Evolutionary conservation across 2,113 vertebrate species (phyloP).

Genomic region (Hemibagrus wyckioides): DNA sequence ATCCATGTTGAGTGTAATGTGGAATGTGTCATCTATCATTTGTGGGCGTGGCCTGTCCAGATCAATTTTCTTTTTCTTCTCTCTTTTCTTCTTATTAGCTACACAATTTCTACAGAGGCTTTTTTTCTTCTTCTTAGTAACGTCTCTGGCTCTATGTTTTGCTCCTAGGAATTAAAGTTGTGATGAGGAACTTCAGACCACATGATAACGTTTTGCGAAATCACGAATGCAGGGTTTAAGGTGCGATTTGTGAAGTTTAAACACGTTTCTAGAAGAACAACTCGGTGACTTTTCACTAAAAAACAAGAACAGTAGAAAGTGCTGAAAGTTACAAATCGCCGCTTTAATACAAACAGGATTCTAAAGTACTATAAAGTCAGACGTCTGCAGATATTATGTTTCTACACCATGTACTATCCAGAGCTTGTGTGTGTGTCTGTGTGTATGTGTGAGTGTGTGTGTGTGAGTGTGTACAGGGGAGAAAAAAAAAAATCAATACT

Average conservation of each 20-base stretch:
- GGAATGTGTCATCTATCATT: not conserved
- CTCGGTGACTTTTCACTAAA: no score
- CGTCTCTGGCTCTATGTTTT: not conserved
- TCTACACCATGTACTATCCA: not conserved
- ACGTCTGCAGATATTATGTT: no score
- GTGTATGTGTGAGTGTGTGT: not conserved
- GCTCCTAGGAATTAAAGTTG: not conserved
- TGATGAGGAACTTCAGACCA: not conserved
- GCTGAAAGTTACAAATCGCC: not conserved
- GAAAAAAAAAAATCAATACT: slow-evolving; percentile 33
- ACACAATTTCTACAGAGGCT: no score
- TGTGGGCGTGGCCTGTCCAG: not conserved
- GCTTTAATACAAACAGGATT: not conserved
- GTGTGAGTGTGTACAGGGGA: slow-evolving; percentile 10
- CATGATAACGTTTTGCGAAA: not conserved
- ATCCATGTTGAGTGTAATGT: no score
- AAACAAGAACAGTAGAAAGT: not conserved
- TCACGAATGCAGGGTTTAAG: not conserved
- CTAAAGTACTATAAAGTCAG: not conserved
- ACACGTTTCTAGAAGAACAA: no score
- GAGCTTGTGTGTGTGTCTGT: not conserved
- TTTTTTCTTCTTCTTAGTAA: not conserved
- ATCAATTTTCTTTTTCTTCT: not conserved
- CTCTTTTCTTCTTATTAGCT: no score
- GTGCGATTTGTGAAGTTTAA: not conserved